Conservation (phyloP, 2,113 vertebrate genomes). For the Anas platyrhynchos region DNA sequence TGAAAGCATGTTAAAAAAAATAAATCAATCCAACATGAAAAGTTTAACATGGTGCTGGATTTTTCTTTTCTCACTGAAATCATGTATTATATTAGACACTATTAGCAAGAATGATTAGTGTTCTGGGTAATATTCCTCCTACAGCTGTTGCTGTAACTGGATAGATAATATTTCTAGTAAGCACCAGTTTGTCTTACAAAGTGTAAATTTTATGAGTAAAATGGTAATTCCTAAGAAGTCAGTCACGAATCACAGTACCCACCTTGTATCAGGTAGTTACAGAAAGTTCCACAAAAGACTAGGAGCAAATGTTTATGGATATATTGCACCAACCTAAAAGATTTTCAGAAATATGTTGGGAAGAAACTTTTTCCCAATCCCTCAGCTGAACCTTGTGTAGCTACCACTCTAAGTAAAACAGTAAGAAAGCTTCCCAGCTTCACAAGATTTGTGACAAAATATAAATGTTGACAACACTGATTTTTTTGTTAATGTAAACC, state of each 20-base stretch:
- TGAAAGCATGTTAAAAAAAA: background rate
- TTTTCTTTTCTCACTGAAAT: background rate
- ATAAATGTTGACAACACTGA: background rate
- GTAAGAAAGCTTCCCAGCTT: background rate
- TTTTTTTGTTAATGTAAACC: background rate
- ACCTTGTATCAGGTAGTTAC: background rate
- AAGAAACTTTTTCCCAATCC: background rate
- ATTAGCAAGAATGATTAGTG: background rate
- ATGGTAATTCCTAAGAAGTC: background rate
- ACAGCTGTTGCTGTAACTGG: background rate
- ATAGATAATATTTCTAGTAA: background rate
- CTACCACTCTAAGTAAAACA: background rate
- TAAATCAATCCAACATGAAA: background rate
- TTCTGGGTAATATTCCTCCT: background rate
- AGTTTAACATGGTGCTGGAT: background rate
- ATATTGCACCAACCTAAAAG: fast-evolving
- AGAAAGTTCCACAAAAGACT: background rate
- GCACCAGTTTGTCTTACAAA: background rate
- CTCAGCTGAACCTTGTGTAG: background rate
- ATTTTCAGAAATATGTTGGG: background rate
- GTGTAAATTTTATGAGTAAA: background rate
- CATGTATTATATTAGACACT: background rate
- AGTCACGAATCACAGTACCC: background rate
- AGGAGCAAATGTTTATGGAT: background rate
- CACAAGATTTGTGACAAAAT: background rate